Conservation (phyloP, 2,113 vertebrate genomes). For the Dinomys branickii region DNA sequence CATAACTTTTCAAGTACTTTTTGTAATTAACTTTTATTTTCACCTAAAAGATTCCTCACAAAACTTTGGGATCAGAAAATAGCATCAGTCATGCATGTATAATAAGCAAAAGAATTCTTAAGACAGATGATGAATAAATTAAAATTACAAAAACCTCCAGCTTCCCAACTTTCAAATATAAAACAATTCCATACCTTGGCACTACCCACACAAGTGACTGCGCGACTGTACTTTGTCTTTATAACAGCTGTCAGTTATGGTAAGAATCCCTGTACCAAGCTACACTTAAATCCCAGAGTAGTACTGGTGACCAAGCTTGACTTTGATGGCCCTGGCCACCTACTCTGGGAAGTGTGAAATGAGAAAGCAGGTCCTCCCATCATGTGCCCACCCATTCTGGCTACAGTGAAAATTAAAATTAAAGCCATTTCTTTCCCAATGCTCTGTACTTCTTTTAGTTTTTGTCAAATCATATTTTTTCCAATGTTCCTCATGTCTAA, state of each 20-base stretch:
- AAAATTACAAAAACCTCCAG: slow-evolving; percentile 14
- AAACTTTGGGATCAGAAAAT: slow-evolving; percentile 52
- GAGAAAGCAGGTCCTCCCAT: slow-evolving; percentile 20
- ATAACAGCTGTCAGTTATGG: neutral
- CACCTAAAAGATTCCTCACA: slow-evolving; percentile 25
- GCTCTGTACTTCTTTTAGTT: slow-evolving; percentile 55
- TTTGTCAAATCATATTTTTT: slow-evolving; percentile 50
- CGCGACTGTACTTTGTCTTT: neutral
- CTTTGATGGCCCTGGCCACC: neutral
- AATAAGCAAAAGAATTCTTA: slow-evolving; percentile 45
- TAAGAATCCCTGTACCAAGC: neutral
- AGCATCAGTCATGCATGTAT: neutral
- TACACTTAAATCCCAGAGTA: slow-evolving; percentile 31
- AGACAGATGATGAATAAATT: slow-evolving; percentile 39
- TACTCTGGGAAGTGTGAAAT: neutral
- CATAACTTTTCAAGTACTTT: slow-evolving; percentile 54
- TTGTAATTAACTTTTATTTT: slow-evolving; percentile 62
- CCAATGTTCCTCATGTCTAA: slow-evolving; percentile 29
- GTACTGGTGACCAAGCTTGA: neutral
- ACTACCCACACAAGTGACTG: neutral
- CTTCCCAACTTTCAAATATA: slow-evolving; percentile 29
- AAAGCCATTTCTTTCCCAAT: slow-evolving; percentile 40
- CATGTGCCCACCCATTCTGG: slow-evolving; percentile 10
- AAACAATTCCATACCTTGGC: neutral
- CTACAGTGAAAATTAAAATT: slow-evolving; percentile 54